Conservation (phyloP, 2,113 vertebrate genomes). For the Halichoerus grypus region DNA sequence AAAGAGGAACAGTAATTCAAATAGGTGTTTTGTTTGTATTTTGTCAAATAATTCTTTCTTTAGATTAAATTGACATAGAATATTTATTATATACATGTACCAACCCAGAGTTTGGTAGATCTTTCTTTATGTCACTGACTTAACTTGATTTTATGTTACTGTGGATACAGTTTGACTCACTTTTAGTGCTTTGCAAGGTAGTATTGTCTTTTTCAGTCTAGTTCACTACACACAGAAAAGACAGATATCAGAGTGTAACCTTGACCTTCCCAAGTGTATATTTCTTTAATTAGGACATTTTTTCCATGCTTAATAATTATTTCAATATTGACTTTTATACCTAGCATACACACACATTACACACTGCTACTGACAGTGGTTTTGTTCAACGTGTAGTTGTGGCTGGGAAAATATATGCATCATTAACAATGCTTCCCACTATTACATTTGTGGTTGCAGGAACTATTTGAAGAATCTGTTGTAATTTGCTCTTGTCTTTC, state of each 20-base stretch:
- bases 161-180: not conserved
- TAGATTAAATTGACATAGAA: not conserved
- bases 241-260: not conserved
- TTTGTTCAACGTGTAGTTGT: not conserved
- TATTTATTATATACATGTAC: not conserved
- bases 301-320: not conserved
- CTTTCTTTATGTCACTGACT: not conserved
- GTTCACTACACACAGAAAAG: not conserved
- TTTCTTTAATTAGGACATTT: not conserved
- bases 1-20: not conserved
- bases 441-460: not conserved
- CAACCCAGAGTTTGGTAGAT: not conserved
- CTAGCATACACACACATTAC: not conserved
- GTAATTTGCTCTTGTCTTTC: conserved; percentile 42
- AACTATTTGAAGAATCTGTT: not conserved
- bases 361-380: not conserved
- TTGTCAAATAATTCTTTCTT: not conserved
- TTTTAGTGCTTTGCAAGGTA: not conserved
- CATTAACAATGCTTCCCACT: conserved; percentile 20
- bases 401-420: not conserved
- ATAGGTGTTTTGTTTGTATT: not conserved
- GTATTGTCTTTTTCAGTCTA: not conserved
- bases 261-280: not conserved
- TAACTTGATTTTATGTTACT: not conserved
- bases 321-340: not conserved